Conservation (phyloP, 2,797 vertebrate species). For the Rhincodon typus region DNA sequence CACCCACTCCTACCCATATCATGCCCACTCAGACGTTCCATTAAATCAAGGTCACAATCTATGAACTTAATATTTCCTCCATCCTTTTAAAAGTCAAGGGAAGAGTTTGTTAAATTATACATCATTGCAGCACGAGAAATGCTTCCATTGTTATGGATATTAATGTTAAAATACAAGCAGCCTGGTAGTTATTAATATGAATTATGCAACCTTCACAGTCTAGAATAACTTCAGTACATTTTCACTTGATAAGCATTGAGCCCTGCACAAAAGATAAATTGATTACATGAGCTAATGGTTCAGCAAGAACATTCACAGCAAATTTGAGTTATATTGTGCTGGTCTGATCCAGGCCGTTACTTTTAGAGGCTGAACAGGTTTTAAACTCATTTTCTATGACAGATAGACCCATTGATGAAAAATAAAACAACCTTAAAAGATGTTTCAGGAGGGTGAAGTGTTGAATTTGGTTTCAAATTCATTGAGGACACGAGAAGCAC, state of each 20-base stretch:
- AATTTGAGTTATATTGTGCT: conserved; percentile 33
- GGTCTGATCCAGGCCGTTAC: conserved; percentile 21
- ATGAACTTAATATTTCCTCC: too few relatives aligned
- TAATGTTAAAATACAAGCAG: conserved; percentile 22
- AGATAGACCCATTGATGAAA: conserved; percentile 9
- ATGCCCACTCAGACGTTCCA: not conserved
- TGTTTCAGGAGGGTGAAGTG: not conserved
- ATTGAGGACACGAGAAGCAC: not conserved
- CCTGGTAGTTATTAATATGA: conserved; percentile 17
- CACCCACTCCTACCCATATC: too few relatives aligned
- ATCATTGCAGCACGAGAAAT: not conserved
- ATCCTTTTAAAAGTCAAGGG: not conserved
- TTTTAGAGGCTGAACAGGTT: conserved; percentile 28
- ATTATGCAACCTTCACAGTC: conserved; percentile 24
- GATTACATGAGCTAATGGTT: conserved; percentile 20
- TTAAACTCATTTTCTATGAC: conserved; percentile 26
- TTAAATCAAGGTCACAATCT: not conserved
- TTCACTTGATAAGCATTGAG: conserved; percentile 26
- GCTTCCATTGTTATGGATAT: not conserved
- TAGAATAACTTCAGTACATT: conserved; percentile 28
- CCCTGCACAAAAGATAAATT: conserved; percentile 26
- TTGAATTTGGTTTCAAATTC: conserved; percentile 22
- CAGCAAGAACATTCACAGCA: conserved; percentile 4
- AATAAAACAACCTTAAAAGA: conserved; percentile 21
- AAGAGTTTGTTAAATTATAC: not conserved